Base-by-base conservation (phyloP, 23 tunicate genomes). In the Halocynthia aurantium region DNA sequence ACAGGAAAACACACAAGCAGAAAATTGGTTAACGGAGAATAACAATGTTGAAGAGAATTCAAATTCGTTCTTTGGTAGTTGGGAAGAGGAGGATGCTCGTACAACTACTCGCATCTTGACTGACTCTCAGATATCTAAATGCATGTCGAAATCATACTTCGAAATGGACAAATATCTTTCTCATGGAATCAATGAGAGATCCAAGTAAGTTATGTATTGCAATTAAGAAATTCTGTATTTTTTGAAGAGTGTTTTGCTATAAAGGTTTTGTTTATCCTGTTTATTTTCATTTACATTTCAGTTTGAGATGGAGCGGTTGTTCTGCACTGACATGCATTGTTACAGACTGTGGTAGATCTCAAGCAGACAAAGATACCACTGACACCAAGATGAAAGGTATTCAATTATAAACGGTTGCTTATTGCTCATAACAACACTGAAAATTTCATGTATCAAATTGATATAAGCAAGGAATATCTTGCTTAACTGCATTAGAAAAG, bases 251-350 rank as follows among this genome's bases (percentile, higher is more conserved):
- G n/a, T n/a, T n/a, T n/a, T n/a, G 44, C 44, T 31, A 31, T 31
- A 0, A 4, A 31, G 4, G 44, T 31, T 31, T 31, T 31, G 44
- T 31, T 31, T 31, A 31, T n/a, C n/a, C n/a, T n/a, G n/a, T n/a
- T n/a, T n/a, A n/a, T 72, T 72, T 72, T 72, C 31, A 20, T 65
- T 65, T 15, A 10, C 4, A 50, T 11, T 61, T 8, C 79, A 89
- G 96, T 56, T 76, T 80, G 18, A 67, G 96, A 52, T 89, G 96
- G 96, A 89, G 96, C 67, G 88, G 84, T n/a, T 89, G 96, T 70
- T 89, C 96, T 50, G 96, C 87, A 7, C 75, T 83, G 6, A 89
- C 88, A 19, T 89, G 84, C 56, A n/a, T 89, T 6, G 65, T 89
- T 10, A 12, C 84, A 15, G 87, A 88, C 44, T 31, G 44, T 31